Evolutionary conservation across 2,888 invertebrate genomes (phyloP).

Genomic region (Nezara viridula): DNA sequence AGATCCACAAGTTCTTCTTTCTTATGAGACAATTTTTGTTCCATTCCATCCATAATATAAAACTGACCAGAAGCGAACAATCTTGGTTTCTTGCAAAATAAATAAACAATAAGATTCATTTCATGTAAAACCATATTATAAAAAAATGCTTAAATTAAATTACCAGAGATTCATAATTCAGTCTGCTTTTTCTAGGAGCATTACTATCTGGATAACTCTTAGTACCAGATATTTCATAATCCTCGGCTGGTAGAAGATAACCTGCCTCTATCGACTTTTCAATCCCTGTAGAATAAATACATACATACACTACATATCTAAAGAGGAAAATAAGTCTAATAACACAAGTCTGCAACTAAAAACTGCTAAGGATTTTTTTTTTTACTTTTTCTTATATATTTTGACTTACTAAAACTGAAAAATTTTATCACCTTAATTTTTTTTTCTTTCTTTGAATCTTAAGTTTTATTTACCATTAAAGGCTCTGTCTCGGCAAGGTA

Average conservation of each 20-base stretch:
- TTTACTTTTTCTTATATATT: too few relatives aligned
- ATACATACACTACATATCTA: too few relatives aligned
- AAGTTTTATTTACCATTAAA: too few relatives aligned
- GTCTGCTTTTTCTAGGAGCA: conserved; percentile 7
- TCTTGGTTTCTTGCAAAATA: conserved; percentile 42
- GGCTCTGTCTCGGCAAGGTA: too few relatives aligned
- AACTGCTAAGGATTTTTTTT: too few relatives aligned
- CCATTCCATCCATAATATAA: conserved; percentile 15
- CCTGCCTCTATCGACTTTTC: conserved; percentile 12
- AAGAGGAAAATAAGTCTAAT: too few relatives aligned
- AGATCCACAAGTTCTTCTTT: conserved; percentile 36
- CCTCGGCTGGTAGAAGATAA: conserved; percentile 13
- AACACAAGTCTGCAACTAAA: too few relatives aligned
- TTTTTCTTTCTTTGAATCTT: too few relatives aligned
- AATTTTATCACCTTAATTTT: too few relatives aligned
- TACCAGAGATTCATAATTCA: conserved; percentile 12
- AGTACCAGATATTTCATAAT: conserved; percentile 55
- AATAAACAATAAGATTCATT: neutral
- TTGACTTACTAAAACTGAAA: too few relatives aligned
- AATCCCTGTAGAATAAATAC: conserved; percentile 33
- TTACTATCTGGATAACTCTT: neutral
- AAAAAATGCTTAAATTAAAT: neutral
- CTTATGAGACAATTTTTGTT: conserved; percentile 11
- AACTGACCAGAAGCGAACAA: conserved; percentile 49
- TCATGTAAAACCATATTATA: neutral